phyloP scores from a whole-genome alignment of 2,113 vertebrate genomes.

The Bungarus multicinctus region DNA sequence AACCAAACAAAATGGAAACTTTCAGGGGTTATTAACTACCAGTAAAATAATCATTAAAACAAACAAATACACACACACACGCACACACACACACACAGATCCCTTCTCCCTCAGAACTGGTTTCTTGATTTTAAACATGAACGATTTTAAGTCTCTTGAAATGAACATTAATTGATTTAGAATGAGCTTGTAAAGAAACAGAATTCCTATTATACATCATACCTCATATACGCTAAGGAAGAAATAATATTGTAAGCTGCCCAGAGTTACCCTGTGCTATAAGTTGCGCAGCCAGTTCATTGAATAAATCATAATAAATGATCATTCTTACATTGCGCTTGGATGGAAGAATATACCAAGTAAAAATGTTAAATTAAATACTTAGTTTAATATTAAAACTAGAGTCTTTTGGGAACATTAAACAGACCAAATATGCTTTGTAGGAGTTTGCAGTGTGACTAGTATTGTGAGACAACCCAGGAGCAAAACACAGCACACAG shows the following conservation, averaged over 20 bases:
- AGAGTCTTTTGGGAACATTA: neutral
- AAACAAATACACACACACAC: too few species aligned
- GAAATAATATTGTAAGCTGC: neutral
- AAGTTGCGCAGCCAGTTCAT: neutral
- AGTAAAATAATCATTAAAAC: neutral
- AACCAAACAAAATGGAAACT: accelerated
- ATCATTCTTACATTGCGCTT: neutral
- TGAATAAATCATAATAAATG: neutral
- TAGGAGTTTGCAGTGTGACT: too few species aligned
- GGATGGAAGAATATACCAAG: neutral
- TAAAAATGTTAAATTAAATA: neutral
- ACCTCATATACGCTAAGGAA: neutral
- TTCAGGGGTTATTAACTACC: neutral
- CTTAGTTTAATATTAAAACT: neutral
- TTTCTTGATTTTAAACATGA: neutral
- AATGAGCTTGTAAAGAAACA: neutral
- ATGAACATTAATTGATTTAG: neutral
- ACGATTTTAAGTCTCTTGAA: neutral
- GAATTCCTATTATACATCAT: neutral
- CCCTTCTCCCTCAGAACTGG: neutral
- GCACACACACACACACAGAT: too few species aligned
- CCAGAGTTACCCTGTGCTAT: neutral
- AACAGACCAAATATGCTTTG: neutral
- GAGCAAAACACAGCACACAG: too few species aligned
- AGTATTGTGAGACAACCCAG: too few species aligned